phyloP scores from a whole-genome alignment of 1,140 invertebrate genomes.

The Oryctes rhinoceros region DNA sequence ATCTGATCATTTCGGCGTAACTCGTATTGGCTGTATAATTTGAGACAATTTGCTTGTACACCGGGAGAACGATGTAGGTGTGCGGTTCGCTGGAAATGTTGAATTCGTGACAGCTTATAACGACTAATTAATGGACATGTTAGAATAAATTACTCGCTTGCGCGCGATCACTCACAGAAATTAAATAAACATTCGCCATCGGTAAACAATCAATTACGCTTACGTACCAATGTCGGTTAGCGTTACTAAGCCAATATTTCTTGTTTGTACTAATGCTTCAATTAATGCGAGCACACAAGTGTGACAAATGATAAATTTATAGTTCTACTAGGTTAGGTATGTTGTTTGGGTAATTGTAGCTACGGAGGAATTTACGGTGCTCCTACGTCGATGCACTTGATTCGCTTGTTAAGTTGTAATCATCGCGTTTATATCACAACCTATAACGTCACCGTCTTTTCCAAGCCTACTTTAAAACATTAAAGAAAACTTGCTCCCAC shows the following conservation, averaged over 20 bases:
- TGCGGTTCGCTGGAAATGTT: constrained; percentile 3
- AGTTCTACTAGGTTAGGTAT: neutral
- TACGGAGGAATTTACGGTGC: neutral
- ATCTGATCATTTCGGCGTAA: constrained; percentile 36
- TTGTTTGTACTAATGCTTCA: neutral
- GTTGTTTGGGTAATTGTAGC: neutral
- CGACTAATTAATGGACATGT: constrained; percentile 33
- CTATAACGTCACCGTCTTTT: too few species aligned
- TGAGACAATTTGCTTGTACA: constrained; percentile 24
- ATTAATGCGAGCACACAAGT: neutral
- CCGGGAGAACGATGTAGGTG: constrained; percentile 3
- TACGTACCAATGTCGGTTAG: neutral
- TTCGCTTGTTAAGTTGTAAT: too few species aligned
- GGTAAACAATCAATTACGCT: constrained; percentile 27
- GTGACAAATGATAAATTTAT: constrained; percentile 31
- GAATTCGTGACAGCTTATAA: constrained; percentile 32
- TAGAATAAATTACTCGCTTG: neutral
- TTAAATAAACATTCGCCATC: constrained; percentile 11
- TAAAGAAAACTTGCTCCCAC: too few species aligned
- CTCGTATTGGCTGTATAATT: constrained; percentile 32
- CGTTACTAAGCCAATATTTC: neutral
- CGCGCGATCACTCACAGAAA: constrained; percentile 5
- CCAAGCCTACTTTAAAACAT: too few species aligned
- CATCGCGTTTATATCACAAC: too few species aligned
- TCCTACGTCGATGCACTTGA: too few species aligned